Evolutionary conservation across 1,140 invertebrate species (phyloP).

Genomic region (Drosophila nannoptera): DNA sequence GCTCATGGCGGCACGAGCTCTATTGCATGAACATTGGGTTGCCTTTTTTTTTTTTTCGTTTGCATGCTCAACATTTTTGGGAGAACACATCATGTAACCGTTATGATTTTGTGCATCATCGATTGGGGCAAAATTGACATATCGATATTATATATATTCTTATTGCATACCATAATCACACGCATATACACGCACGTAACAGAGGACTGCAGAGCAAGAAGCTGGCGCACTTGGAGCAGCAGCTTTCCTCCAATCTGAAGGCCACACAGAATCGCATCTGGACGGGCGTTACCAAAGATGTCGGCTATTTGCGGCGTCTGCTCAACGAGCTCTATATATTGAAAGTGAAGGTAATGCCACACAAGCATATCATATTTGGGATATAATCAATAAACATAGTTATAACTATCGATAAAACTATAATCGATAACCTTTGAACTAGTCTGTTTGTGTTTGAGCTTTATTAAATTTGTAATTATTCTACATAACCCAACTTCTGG

Average conservation of each 20-base stretch:
- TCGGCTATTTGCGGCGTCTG: slow-evolving; percentile 85
- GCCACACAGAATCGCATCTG: slow-evolving; percentile 88
- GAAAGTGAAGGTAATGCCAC: slow-evolving; percentile 85
- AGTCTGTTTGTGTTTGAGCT: not conserved
- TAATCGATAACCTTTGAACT: not conserved
- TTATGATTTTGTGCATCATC: too few species aligned
- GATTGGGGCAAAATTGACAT: not conserved
- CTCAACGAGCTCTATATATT: slow-evolving; percentile 89
- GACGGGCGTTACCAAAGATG: slow-evolving; percentile 87
- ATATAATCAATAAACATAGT: not conserved
- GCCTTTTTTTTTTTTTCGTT: slow-evolving; percentile 11
- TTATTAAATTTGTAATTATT: not conserved
- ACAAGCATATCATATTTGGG: not conserved
- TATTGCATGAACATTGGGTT: slow-evolving; percentile 43
- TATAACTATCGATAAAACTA: not conserved
- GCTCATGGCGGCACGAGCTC: not conserved
- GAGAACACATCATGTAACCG: slow-evolving; percentile 3
- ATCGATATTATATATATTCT: slow-evolving; percentile 13
- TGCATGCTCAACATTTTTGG: slow-evolving; percentile 48
- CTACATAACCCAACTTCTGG: slow-evolving; percentile 12
- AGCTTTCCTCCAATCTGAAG: slow-evolving; percentile 86
- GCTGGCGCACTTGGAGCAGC: slow-evolving; percentile 86
- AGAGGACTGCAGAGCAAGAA: slow-evolving; percentile 83
- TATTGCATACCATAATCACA: slow-evolving; percentile 20
- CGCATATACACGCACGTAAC: slow-evolving; percentile 2